Percentiles rank a stretch among this genome's conserved stretches.
Evolutionary conservation across 2,113 vertebrate genomes (phyloP).

Genomic region (Actenoides lindsayi): DNA sequence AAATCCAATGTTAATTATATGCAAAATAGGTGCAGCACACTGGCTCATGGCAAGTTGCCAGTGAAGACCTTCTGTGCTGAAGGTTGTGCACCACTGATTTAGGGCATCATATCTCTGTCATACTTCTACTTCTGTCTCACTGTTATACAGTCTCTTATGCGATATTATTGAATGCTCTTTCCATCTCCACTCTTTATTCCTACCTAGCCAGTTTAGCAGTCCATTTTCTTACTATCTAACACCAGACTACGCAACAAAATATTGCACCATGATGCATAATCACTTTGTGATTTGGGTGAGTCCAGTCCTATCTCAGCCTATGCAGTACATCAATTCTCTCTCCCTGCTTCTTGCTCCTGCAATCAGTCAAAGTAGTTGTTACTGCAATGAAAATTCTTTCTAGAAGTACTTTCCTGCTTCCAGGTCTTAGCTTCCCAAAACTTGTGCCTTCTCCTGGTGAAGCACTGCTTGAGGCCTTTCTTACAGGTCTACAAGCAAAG

Average conservation of each 20-base stretch:
- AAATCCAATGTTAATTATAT: conserved; percentile 4
- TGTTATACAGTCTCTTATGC: neutral
- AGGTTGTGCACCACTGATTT: neutral
- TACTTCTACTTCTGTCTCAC: neutral
- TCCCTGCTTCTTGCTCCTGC: neutral
- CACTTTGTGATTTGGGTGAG: neutral
- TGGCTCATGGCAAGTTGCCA: neutral
- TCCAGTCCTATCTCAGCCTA: neutral
- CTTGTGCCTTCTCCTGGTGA: neutral
- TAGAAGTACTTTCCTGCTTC: neutral
- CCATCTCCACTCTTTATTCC: neutral
- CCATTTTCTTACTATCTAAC: neutral
- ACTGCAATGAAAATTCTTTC: neutral
- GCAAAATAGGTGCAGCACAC: neutral
- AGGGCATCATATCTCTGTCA: neutral
- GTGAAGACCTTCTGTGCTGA: neutral
- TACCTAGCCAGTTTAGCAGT: neutral
- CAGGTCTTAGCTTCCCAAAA: neutral
- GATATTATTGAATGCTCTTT: neutral
- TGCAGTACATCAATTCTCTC: rapidly evolving
- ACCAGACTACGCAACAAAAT: neutral
- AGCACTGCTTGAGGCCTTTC: neutral
- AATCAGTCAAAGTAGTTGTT: neutral
- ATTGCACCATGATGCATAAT: neutral
- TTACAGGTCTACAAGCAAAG: neutral